A percentile compares a stretch with the other conserved stretches of the same genome.
phyloP scores from a whole-genome alignment of 2,888 invertebrate species.

The Ceratothoa steindachneri region DNA sequence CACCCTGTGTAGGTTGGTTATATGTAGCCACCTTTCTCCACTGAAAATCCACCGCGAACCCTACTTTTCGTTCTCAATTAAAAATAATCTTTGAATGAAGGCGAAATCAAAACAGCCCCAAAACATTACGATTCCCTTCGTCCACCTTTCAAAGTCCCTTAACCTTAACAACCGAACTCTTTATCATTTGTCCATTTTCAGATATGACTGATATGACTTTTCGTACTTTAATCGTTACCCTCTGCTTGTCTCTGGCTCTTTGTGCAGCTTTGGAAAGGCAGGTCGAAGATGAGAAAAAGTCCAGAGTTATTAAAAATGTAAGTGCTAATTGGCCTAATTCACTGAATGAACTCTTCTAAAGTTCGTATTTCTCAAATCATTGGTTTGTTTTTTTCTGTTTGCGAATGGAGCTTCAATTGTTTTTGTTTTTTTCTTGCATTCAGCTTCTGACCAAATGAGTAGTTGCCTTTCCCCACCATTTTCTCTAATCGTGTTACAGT shows the following conservation, averaged over 20 bases:
- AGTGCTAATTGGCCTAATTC: not conserved
- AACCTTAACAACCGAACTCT: no score
- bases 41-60: no score
- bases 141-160: no score
- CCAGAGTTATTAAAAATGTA: conserved; percentile 2
- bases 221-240: not conserved
- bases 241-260: not conserved
- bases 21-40: no score
- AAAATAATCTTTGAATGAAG: no score
- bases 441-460: no score
- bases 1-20: no score
- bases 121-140: no score
- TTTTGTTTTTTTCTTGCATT: not conserved
- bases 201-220: not conserved
- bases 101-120: no score
- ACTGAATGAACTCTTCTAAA: not conserved
- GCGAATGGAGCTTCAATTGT: not conserved
- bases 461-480: no score
- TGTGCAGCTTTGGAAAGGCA: not conserved
- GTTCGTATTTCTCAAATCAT: not conserved
- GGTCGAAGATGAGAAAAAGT: not conserved
- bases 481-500: no score
- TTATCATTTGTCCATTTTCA: not conserved
- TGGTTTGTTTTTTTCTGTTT: not conserved
- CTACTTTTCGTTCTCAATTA: no score